phyloP scores from a whole-genome alignment of 2,888 invertebrate genomes.

The Diadromus collaris region DNA sequence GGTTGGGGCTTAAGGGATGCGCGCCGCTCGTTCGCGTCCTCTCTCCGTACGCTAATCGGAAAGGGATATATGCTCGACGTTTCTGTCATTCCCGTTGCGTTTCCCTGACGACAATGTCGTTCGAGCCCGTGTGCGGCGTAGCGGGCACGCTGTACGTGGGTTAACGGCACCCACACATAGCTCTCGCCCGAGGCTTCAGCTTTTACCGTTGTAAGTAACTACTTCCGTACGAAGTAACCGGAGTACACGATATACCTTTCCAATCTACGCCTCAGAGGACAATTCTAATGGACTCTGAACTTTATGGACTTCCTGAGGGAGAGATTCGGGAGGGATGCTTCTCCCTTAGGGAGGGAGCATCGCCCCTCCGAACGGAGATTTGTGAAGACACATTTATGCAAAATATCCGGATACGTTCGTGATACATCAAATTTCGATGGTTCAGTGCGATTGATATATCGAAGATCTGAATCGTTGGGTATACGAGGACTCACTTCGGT shows the following conservation, averaged over 20 bases:
- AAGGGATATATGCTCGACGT: conserved; percentile 14
- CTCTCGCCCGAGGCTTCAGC: conserved; percentile 2
- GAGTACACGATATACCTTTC: conserved; percentile 31
- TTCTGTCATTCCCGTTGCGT: conserved; percentile 9
- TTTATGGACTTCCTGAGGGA: conserved; percentile 41
- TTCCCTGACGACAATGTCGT: conserved; percentile 10
- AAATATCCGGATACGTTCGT: no score
- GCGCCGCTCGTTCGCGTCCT: conserved; percentile 8
- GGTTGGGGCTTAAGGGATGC: neutral
- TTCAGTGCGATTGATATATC: no score
- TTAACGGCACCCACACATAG: conserved; percentile 4
- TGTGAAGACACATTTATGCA: neutral
- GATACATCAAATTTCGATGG: neutral
- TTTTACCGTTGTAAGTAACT: conserved; percentile 9
- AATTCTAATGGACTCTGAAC: conserved; percentile 46
- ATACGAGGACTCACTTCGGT: neutral
- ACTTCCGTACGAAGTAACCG: neutral
- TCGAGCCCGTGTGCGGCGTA: neutral
- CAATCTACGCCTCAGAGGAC: conserved; percentile 32
- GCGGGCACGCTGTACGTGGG: neutral
- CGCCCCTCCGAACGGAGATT: neutral
- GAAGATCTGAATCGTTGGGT: no score
- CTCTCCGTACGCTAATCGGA: conserved; percentile 5
- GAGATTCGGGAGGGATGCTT: neutral
- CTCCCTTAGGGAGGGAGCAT: neutral